These are phyloP conservation scores for Labeo calbasu DNA, from an alignment of 2,797 vertebrate species.

Conservation along the genomic window DNA sequence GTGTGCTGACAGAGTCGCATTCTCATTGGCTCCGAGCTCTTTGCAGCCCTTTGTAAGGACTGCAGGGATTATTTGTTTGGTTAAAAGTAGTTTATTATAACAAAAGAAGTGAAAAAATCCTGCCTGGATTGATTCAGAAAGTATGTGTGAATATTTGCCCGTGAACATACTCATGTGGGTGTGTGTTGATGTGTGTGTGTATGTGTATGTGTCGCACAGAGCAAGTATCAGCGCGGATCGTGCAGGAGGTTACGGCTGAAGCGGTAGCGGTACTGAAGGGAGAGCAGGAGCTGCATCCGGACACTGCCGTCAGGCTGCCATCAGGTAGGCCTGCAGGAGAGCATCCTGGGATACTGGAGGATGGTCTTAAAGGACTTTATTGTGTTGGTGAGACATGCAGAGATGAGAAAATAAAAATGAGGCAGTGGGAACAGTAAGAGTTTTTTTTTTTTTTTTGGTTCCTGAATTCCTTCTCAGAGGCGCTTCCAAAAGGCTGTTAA, in stretches of 20 bases:
- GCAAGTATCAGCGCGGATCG: constrained; percentile 97
- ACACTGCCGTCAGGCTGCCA: constrained; percentile 72
- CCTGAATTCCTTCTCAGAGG: background rate
- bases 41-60: background rate
- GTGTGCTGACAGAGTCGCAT: background rate
- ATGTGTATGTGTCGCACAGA: constrained; percentile 77
- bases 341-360: constrained; percentile 30
- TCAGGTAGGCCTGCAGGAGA: constrained; percentile 70
- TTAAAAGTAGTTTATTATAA: background rate
- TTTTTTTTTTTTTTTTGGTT: background rate
- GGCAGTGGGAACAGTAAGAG: background rate
- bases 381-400: background rate
- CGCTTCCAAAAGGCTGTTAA: background rate
- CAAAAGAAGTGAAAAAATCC: background rate
- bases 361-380: constrained; percentile 1
- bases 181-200: constrained; percentile 40
- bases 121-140: background rate
- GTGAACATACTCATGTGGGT: constrained; percentile 35
- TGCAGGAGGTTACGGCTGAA: constrained; percentile 98
- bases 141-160: constrained; percentile 42
- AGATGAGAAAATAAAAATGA: background rate
- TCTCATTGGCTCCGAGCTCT: background rate
- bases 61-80: background rate
- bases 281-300: constrained; percentile 89
- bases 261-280: constrained; percentile 97